phyloP scores from a whole-genome alignment of 2,888 invertebrate genomes.

The Crocallis elinguaria region DNA sequence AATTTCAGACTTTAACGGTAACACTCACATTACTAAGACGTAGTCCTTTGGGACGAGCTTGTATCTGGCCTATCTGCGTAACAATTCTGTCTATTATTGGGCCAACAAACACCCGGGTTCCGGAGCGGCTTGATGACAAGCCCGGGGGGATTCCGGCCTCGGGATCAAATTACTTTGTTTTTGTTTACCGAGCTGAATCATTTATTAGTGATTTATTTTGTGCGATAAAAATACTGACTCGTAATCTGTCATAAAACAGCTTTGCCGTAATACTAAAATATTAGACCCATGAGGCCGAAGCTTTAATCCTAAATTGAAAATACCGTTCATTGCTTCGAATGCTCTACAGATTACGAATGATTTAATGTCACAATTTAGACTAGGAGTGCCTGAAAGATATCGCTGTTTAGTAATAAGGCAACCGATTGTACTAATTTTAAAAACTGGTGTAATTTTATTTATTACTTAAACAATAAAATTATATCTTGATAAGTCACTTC shows the following conservation, averaged over 20 bases:
- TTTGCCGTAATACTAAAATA: background rate
- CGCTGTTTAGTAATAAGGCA: too few relatives aligned
- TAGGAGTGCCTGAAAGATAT: too few relatives aligned
- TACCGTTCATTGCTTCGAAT: background rate
- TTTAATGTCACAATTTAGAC: too few relatives aligned
- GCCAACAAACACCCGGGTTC: constrained; percentile 18
- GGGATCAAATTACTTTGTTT: constrained; percentile 26
- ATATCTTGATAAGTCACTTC: too few relatives aligned
- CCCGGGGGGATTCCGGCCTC: constrained; percentile 22
- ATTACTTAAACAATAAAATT: too few relatives aligned
- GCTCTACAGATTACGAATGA: too few relatives aligned
- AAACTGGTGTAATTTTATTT: too few relatives aligned
- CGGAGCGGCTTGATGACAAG: constrained; percentile 23
- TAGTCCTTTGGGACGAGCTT: constrained; percentile 9
- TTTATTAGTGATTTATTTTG: constrained; percentile 23
- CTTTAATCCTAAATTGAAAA: background rate
- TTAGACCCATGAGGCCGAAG: background rate
- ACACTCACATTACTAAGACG: background rate
- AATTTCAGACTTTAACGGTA: background rate
- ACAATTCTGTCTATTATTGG: constrained; percentile 31
- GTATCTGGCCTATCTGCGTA: constrained; percentile 23
- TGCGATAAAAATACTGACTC: background rate
- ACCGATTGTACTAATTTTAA: too few relatives aligned
- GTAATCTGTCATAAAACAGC: background rate
- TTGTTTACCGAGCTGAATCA: constrained; percentile 26